phyloP scores from a whole-genome alignment of 2,113 vertebrate species.

The Xiphophorus maculatus region DNA sequence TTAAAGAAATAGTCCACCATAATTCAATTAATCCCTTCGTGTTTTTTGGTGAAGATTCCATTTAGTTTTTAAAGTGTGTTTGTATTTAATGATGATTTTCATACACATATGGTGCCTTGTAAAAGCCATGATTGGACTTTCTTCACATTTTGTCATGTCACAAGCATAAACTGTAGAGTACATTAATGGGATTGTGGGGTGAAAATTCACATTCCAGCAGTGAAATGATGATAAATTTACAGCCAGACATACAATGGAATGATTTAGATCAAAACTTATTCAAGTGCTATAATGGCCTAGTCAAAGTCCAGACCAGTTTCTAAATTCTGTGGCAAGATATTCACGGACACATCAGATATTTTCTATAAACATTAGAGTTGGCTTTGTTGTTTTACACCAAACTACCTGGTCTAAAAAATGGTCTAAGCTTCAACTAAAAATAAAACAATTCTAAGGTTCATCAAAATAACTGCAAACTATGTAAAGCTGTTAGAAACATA shows the following conservation, averaged over 20 bases:
- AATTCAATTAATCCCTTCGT: neutral
- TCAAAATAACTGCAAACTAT: too few relatives aligned
- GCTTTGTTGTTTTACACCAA: too few relatives aligned
- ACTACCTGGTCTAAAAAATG: too few relatives aligned
- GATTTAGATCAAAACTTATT: neutral
- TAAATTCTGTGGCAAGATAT: neutral
- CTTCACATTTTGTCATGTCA: too few relatives aligned
- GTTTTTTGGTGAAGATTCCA: neutral
- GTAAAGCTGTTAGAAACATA: too few relatives aligned
- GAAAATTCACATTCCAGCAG: too few relatives aligned
- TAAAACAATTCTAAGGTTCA: too few relatives aligned
- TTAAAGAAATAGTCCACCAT: conserved; percentile 32
- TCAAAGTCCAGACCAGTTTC: neutral
- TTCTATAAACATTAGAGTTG: too few relatives aligned
- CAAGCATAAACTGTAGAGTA: too few relatives aligned
- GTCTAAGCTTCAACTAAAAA: too few relatives aligned
- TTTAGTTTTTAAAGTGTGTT: neutral
- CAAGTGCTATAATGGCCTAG: neutral
- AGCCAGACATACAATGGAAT: neutral
- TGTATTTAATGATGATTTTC: neutral
- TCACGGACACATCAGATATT: neutral
- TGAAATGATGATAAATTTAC: neutral
- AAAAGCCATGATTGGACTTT: too few relatives aligned
- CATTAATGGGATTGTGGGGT: too few relatives aligned
- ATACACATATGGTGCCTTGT: neutral